These are phyloP conservation scores for Battus philenor DNA, from an alignment of 1,140 invertebrate species.

Conservation along the genomic window DNA sequence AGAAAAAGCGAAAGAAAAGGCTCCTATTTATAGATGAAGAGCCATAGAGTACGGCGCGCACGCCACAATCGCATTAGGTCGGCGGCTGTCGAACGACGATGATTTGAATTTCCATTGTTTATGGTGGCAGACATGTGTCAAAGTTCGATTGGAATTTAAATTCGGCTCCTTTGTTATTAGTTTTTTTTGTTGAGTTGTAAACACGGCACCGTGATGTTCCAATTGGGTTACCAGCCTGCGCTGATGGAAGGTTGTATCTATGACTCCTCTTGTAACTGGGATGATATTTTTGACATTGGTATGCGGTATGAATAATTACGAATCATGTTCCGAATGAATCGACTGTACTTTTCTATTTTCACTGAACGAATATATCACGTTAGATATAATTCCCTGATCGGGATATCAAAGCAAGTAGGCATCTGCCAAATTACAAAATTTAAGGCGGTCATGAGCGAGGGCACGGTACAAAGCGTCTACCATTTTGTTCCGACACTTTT, in stretches of 20 bases:
- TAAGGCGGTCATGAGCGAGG: conserved; percentile 44
- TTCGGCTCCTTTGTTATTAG: conserved; percentile 73
- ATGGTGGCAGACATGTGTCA: conserved; percentile 76
- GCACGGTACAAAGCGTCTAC: conserved; percentile 62
- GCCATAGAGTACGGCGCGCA: conserved; percentile 55
- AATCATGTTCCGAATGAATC: conserved; percentile 48
- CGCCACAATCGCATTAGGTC: conserved; percentile 69
- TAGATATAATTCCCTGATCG: conserved; percentile 21
- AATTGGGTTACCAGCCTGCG: conserved; percentile 61
- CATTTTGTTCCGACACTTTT: conserved; percentile 76
- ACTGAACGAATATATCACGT: not conserved
- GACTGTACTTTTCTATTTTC: conserved; percentile 17
- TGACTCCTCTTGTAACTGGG: conserved; percentile 52
- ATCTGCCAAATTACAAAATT: conserved; percentile 70
- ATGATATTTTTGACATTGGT: conserved; percentile 66
- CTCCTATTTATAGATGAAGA: conserved; percentile 71
- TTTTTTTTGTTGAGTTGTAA: conserved; percentile 72
- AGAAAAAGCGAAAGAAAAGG: conserved; percentile 73
- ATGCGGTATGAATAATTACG: conserved; percentile 67
- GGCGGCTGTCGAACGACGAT: conserved; percentile 60
- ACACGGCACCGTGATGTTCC: conserved; percentile 69
- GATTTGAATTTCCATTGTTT: conserved; percentile 76
- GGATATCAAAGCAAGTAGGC: conserved; percentile 57
- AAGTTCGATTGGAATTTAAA: conserved; percentile 76
- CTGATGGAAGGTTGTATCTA: conserved; percentile 61